These are phyloP conservation scores for Helogale parvula DNA, from an alignment of 2,113 vertebrate genomes.

Conservation along the genomic window DNA sequence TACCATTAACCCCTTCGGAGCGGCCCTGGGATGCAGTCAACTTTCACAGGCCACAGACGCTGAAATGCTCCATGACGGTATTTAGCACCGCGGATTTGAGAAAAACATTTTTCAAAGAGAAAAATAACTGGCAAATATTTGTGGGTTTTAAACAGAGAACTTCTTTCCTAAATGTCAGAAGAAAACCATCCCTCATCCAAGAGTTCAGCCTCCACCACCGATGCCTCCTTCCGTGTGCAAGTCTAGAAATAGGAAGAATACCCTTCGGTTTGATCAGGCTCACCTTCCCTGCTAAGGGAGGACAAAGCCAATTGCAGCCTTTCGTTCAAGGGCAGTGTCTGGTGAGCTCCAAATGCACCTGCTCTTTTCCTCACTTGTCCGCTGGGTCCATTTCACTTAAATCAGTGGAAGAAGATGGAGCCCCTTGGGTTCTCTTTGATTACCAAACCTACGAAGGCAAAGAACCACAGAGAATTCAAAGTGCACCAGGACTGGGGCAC, in stretches of 20 bases:
- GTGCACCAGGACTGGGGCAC: background rate
- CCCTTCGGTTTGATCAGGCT: fast-evolving
- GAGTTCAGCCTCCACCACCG: fast-evolving
- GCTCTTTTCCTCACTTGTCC: fast-evolving
- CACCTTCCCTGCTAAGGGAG: fast-evolving
- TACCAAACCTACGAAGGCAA: background rate
- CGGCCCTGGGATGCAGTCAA: background rate
- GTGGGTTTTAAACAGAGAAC: background rate
- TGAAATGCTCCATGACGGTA: background rate
- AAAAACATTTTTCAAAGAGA: background rate
- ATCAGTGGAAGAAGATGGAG: background rate
- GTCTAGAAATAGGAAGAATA: fast-evolving
- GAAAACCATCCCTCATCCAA: background rate
- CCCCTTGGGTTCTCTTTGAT: too few species aligned
- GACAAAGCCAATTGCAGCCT: background rate
- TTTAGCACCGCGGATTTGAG: background rate
- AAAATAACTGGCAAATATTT: background rate
- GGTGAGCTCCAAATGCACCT: fast-evolving
- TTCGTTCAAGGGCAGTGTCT: background rate
- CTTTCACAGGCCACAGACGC: constrained; percentile 54
- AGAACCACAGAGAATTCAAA: background rate
- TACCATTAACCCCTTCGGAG: constrained; percentile 70
- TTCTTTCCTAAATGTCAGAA: background rate
- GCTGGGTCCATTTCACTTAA: too few species aligned
- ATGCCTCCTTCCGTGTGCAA: fast-evolving